Conservation (phyloP, 2,113 vertebrate genomes). For the Hemicordylus capensis region DNA sequence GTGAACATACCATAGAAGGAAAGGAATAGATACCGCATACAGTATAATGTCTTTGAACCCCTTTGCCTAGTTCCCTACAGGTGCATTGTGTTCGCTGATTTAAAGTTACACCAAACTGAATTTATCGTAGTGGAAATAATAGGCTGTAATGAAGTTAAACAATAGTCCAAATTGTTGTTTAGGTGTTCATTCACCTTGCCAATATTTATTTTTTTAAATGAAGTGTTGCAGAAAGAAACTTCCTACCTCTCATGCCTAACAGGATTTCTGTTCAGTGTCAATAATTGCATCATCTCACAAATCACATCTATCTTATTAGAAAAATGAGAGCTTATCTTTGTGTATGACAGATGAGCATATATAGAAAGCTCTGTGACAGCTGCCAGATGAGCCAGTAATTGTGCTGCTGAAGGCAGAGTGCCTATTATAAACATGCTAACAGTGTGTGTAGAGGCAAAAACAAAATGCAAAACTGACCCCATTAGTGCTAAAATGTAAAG, state of each 20-base stretch:
- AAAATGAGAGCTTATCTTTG: constrained; percentile 3
- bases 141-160: neutral
- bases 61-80: too few species aligned
- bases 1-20: too few species aligned
- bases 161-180: neutral
- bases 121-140: neutral
- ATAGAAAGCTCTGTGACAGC: neutral
- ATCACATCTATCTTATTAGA: constrained; percentile 30
- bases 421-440: neutral
- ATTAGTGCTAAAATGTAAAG: neutral
- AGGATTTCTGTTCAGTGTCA: neutral
- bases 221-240: neutral
- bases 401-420: neutral
- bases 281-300: constrained; percentile 18
- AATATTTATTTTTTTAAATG: neutral
- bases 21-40: too few species aligned
- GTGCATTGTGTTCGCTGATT: neutral
- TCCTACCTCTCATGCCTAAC: neutral
- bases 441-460: neutral
- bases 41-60: neutral
- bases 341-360: neutral
- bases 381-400: neutral
- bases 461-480: neutral
- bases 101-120: neutral
- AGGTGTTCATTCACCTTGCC: neutral